Conservation (phyloP, 2,797 vertebrate genomes). For the Nasua narica region DNA sequence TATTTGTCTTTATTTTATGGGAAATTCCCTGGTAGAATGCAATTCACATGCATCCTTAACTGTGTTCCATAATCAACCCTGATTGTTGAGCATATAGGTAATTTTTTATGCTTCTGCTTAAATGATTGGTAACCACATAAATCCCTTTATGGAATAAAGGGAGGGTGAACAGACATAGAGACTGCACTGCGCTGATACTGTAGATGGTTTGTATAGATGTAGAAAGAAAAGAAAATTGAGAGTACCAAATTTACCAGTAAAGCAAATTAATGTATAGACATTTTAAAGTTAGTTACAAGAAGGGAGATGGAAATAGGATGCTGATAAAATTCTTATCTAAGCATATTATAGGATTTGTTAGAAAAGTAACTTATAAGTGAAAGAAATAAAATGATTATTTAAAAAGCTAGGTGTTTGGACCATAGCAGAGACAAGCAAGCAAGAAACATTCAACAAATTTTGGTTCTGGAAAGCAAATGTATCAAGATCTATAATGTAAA, state of each 20-base stretch:
- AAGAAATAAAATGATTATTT: conserved; percentile 40
- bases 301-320: conserved; percentile 4
- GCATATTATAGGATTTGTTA: not conserved
- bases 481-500: conserved; percentile 20
- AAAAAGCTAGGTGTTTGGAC: not conserved
- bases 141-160: not conserved
- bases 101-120: not conserved
- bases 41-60: not conserved
- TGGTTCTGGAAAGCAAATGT: not conserved
- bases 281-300: conserved; percentile 41
- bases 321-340: conserved; percentile 40
- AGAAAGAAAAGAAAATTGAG: conserved; percentile 9
- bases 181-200: not conserved
- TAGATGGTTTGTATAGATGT: conserved; percentile 28
- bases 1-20: not conserved
- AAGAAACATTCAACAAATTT: conserved; percentile 32
- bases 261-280: conserved; percentile 41
- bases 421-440: not conserved
- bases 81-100: not conserved
- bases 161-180: not conserved
- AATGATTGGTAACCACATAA: conserved; percentile 40
- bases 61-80: not conserved
- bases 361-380: conserved; percentile 26
- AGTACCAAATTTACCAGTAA: conserved; percentile 30
- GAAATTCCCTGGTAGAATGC: not conserved